Conservation (phyloP, 2,888 invertebrate genomes). For the Synanthedon vespiformis region DNA sequence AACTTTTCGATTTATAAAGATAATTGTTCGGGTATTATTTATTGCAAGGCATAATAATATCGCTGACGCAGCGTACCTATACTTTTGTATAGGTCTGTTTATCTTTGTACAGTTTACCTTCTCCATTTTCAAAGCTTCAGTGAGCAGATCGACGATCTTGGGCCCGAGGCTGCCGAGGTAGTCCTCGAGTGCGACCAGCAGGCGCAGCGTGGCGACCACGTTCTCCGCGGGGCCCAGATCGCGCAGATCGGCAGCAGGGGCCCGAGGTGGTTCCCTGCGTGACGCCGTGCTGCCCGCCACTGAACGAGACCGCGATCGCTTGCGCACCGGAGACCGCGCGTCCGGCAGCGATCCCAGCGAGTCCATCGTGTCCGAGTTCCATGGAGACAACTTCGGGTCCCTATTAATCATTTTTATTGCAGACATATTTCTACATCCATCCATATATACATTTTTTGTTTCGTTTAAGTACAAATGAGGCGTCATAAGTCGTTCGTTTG, state of each 20-base stretch:
- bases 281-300: constrained; percentile 11
- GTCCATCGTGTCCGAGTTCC: constrained; percentile 47
- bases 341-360: constrained; percentile 36
- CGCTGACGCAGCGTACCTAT: background rate
- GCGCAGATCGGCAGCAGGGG: constrained; percentile 9
- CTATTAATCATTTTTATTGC: constrained; percentile 12
- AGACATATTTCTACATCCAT: no score
- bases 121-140: constrained; percentile 82
- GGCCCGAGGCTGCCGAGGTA: constrained; percentile 88
- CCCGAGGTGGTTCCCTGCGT: constrained; percentile 5
- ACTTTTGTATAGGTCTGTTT: no score
- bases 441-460: no score
- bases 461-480: no score
- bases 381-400: constrained; percentile 43
- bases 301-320: constrained; percentile 8
- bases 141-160: constrained; percentile 80
- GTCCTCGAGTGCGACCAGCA: constrained; percentile 84
- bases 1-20: no score
- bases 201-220: constrained; percentile 76
- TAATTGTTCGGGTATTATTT: no score
- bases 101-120: constrained; percentile 53
- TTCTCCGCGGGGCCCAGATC: constrained; percentile 61
- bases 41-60: background rate
- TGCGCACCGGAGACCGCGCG: constrained; percentile 15
- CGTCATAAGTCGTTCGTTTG: no score